Base-by-base conservation (phyloP, 2,113 vertebrate species). In the Proterorhinus semilunaris region DNA sequence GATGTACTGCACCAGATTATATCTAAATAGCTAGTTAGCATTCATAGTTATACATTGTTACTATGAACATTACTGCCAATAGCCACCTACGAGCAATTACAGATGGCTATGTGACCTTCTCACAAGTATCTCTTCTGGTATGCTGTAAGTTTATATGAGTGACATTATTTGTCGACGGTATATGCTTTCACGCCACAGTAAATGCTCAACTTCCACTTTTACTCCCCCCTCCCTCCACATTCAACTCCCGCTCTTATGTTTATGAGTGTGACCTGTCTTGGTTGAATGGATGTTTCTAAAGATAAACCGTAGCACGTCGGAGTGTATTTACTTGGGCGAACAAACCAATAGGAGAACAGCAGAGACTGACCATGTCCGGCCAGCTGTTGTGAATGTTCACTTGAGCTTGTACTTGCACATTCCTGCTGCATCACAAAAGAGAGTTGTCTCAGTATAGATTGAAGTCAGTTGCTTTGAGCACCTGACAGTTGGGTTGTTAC, bases 341-440 rank as follows among this genome's bases (percentile, higher is more conserved):
- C 68, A 49, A 72, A 69, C 67, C 81, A 80, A 77, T 76, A 70
- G 58, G 76, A 85, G 69, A 79, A 72, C 69, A 71, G 77, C n/a
- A 10, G 53, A 46, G 58, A 69, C 80, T 77, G 86, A 81, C 77
- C 62, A 13, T 72, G 68, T 62, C 70, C 9, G 69, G 73, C 75
- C 88, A 88, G 82, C 87, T 89, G 89, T 82, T 88, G 79, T 80
- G 71, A 77, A 84, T 83, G 78, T 81, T 83, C 81, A 75, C 72
- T 67, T 66, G 57, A 69, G 66, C 78, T 69, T 59, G 66, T 55
- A 27, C 65, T 61, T 8, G 52, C 72, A 49, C 78, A 51, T 64
- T 1, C 71, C 12, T 65, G 53, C 62, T 53, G 12, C 43, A 50
- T 81, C 12, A 53, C 63, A 74, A 51, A 75, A 17, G 8, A 42